Evolutionary conservation across 2,113 vertebrate species (phyloP), one percentile per base, ranked within the genome.

Genomic region (Lophura nycthemera): DNA sequence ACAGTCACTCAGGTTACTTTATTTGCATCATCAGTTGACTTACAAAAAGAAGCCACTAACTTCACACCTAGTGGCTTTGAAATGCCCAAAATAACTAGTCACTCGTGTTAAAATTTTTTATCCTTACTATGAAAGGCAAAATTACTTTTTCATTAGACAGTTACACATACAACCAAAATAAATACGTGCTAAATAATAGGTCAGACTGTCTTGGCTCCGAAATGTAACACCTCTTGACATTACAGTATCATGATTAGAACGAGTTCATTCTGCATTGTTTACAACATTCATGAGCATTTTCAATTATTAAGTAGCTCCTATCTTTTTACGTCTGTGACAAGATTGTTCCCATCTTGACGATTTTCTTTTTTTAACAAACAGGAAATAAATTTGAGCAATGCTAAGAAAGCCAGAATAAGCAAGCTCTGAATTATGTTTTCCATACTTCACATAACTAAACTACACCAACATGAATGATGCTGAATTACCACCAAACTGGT

Each of bases 261-360:
- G 96, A 98, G 98, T 98, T 98, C 98, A 98, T 96, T 98, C 97
- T 97, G 97, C 98, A 97, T 97, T 96, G 97, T 96, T 98, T 99
- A 98, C 98, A 98, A 98, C 97, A 98, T 99, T 99, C 97, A 99
- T 99, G 98, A 98, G 98, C 57, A 83, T 96, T 95, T 96, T 97
- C 97, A 98, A 99, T 99, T 98, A 99, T 99, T 99, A 96, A 99
- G 93, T 71, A 98, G 91, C 57, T 87, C 97, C 90, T 98, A 98
- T 99, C 98, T 96, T 97, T 98, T 99, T 99, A 98, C 98, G 92
- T 95, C 96, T 92, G 92, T 93, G 96, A 95, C 89, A 87, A 97
- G 92, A 92, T 94, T 97, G 96, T 96, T 98, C 96, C 97, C 97
- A 94, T 97, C 98, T 95, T 75, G 74, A 93, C 81, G 61, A 86